These are phyloP conservation scores for Oscarella lobularis DNA, from an alignment of 37 sponge, comb jelly and placozoan species.

Conservation along the genomic window DNA sequence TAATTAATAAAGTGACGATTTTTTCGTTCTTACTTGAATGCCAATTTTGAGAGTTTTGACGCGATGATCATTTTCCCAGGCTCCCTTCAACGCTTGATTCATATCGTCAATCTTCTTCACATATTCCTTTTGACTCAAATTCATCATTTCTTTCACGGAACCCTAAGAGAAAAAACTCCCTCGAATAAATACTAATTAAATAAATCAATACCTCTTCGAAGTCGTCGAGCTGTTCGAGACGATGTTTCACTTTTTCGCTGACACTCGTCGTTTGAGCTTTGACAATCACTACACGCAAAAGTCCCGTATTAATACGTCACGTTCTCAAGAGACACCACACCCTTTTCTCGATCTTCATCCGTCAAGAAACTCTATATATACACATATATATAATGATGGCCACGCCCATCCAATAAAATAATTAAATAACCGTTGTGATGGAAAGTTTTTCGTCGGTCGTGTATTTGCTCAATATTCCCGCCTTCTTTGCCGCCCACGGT, in stretches of 20 bases:
- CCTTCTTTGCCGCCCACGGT: constrained; percentile 77
- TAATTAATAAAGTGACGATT: too few relatives aligned
- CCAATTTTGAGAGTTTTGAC: constrained; percentile 95
- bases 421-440: constrained; percentile 63
- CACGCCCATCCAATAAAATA: neutral
- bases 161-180: constrained; percentile 23
- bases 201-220: constrained; percentile 56
- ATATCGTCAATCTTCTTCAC: constrained; percentile 87
- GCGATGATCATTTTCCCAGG: constrained; percentile 91
- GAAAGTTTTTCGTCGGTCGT: constrained; percentile 81
- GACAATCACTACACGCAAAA: constrained; percentile 51
- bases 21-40: constrained; percentile 96
- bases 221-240: constrained; percentile 94
- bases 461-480: constrained; percentile 65
- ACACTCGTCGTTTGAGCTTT: constrained; percentile 62
- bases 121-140: constrained; percentile 88
- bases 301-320: neutral
- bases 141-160: constrained; percentile 71
- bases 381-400: neutral
- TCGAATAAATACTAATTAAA: too few relatives aligned
- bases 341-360: constrained; percentile 61
- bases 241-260: constrained; percentile 74
- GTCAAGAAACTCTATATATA: constrained; percentile 54
- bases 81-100: constrained; percentile 39
- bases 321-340: constrained; percentile 18